Evolutionary conservation across 2,797 vertebrate species (phyloP).

Genomic region (Galago senegalensis): DNA sequence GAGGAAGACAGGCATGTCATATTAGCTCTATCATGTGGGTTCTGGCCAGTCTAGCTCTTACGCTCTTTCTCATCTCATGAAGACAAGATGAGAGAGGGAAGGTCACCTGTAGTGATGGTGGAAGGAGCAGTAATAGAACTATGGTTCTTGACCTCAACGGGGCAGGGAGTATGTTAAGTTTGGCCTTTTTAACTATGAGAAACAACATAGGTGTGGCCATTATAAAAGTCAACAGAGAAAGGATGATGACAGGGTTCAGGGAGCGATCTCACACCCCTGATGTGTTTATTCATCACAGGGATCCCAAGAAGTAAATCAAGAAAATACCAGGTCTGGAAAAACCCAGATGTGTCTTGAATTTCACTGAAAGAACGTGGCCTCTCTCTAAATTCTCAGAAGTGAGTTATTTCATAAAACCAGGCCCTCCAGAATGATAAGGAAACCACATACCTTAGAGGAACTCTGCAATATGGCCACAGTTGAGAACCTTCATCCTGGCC

Average conservation of each 20-base stretch:
- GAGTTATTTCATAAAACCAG: conserved; percentile 17
- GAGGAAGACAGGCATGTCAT: not conserved
- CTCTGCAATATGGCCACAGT: not conserved
- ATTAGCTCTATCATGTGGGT: not conserved
- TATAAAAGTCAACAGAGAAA: not conserved
- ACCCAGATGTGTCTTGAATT: not conserved
- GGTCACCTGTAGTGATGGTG: too few relatives aligned
- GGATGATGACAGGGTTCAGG: not conserved
- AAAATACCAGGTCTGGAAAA: not conserved
- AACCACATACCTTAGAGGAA: not conserved
- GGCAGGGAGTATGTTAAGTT: not conserved
- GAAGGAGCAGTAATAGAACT: not conserved
- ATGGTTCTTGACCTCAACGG: not conserved
- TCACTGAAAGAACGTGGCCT: not conserved
- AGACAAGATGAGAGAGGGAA: not conserved
- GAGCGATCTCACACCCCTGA: not conserved
- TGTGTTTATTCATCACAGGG: not conserved
- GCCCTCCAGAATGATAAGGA: not conserved
- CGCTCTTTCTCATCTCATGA: not conserved
- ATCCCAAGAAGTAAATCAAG: not conserved
- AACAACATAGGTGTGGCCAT: not conserved
- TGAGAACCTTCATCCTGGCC: not conserved
- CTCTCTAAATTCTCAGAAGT: conserved; percentile 40
- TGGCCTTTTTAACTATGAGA: not conserved
- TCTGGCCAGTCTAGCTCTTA: not conserved